A percentile compares a stretch with the other conserved stretches of the same genome.
These are phyloP conservation scores for Oryzias javanicus DNA, from an alignment of 2,113 vertebrate species.

Conservation along the genomic window DNA sequence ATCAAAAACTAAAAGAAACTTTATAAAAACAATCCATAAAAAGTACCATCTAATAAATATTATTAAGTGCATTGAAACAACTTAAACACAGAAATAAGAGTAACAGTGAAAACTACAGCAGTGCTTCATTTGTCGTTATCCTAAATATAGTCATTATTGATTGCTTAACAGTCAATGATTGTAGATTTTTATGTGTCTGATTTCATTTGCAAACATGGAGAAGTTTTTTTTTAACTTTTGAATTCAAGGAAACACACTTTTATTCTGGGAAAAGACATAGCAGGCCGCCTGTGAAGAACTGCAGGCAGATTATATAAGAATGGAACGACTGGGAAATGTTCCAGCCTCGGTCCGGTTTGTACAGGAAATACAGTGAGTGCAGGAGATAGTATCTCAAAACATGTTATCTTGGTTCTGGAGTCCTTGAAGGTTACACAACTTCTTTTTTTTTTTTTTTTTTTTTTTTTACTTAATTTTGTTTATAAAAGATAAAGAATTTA, in stretches of 20 bases:
- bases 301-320: slow-evolving; percentile 30
- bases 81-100: slow-evolving; percentile 12
- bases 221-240: not conserved
- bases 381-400: slow-evolving; percentile 20
- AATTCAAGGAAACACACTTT: slow-evolving; percentile 22
- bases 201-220: too few species aligned
- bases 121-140: slow-evolving; percentile 31
- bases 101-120: slow-evolving; percentile 39
- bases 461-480: not conserved
- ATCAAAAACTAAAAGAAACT: slow-evolving; percentile 6
- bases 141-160: slow-evolving; percentile 27
- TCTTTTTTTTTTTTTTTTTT: not conserved
- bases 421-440: not conserved
- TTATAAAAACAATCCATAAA: not conserved
- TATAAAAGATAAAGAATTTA: too few species aligned
- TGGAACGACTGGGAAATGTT: not conserved
- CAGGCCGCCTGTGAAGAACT: slow-evolving; percentile 12
- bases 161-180: not conserved
- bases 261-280: slow-evolving; percentile 2
- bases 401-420: not conserved
- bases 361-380: slow-evolving; percentile 32
- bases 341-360: slow-evolving; percentile 4
- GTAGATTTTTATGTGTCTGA: too few species aligned
- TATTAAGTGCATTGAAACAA: slow-evolving; percentile 20
- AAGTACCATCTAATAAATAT: slow-evolving; percentile 4